These are phyloP conservation scores for Acridotheres tristis DNA, from an alignment of 2,797 vertebrate species.

Conservation along the genomic window DNA sequence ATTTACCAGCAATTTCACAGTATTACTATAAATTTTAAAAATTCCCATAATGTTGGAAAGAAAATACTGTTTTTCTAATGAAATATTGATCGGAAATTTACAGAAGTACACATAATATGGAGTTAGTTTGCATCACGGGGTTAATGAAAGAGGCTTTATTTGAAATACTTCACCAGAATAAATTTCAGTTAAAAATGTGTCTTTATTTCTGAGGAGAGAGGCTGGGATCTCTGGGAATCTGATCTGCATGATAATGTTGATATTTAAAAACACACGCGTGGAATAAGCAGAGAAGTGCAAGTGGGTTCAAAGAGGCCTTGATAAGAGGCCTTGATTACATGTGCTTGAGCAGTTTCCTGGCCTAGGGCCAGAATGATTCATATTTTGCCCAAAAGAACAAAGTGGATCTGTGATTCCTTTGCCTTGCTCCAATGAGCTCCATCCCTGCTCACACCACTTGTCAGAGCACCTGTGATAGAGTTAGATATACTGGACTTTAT, in stretches of 20 bases:
- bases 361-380: neutral
- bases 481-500: neutral
- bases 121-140: neutral
- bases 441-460: neutral
- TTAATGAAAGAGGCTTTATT: neutral
- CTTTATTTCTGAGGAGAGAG: neutral
- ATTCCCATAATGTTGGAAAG: neutral
- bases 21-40: neutral
- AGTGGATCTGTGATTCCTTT: neutral
- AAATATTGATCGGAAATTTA: neutral
- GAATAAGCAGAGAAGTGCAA: neutral
- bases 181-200: neutral
- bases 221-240: neutral
- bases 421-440: neutral
- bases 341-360: neutral
- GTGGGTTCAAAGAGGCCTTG: neutral
- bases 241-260: neutral
- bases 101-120: neutral
- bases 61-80: neutral
- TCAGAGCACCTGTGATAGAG: neutral
- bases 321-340: neutral
- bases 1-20: neutral
- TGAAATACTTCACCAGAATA: neutral
- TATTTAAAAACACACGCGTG: neutral
- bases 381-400: neutral